Evolutionary conservation across 2,113 vertebrate species (phyloP).

Genomic region (Nyctibius bracteatus): DNA sequence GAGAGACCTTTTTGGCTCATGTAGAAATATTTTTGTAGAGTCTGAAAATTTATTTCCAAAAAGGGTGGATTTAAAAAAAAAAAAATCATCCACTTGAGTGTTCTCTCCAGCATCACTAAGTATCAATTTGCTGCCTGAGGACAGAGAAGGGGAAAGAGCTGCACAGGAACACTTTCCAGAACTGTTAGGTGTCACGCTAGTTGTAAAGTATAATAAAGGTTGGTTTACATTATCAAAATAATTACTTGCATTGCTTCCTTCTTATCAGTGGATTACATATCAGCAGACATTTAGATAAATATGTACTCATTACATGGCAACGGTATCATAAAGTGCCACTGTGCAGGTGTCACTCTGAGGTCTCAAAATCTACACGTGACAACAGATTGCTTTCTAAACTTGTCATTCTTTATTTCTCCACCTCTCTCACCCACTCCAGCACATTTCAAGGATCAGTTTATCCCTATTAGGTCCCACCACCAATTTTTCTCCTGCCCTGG

Average conservation of each 20-base stretch:
- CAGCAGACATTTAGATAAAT: not conserved
- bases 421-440: not conserved
- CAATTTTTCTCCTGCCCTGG: not conserved
- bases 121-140: not conserved
- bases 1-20: not conserved
- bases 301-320: not conserved
- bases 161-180: not conserved
- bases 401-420: not conserved
- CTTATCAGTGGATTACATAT: not conserved
- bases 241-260: not conserved
- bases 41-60: not conserved
- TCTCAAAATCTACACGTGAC: not conserved
- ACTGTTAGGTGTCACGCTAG: not conserved
- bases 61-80: not conserved
- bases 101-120: not conserved
- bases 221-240: not conserved
- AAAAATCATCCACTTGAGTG: too few relatives aligned
- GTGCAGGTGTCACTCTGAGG: not conserved
- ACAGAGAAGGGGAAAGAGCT: not conserved
- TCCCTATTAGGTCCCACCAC: not conserved
- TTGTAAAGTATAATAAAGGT: not conserved
- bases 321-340: not conserved
- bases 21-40: not conserved
- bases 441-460: not conserved
- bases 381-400: not conserved